These are phyloP conservation scores for Metalampra italica DNA, from an alignment of 2,888 invertebrate species.

Conservation along the genomic window DNA sequence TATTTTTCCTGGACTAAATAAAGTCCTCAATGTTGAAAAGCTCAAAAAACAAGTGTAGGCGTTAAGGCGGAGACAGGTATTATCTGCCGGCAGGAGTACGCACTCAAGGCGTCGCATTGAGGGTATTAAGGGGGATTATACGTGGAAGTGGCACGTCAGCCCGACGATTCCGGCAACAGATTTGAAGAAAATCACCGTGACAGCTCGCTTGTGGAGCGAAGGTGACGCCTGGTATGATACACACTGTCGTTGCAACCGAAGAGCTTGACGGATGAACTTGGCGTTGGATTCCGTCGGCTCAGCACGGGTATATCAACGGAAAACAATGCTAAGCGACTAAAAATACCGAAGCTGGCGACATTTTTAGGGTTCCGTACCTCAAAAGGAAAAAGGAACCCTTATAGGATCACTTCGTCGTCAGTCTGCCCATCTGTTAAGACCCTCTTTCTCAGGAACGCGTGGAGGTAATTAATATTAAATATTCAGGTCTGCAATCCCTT, in stretches of 20 bases:
- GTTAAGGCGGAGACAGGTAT: constrained; percentile 18
- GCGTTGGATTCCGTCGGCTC: no score
- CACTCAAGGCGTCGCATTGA: constrained; percentile 13
- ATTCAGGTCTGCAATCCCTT: no score
- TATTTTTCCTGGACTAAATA: no score
- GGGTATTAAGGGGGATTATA: constrained; percentile 18
- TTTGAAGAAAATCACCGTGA: constrained; percentile 22
- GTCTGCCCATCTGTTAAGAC: no score
- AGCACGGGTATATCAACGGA: no score
- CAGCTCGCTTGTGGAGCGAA: constrained; percentile 18
- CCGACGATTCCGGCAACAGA: constrained; percentile 14
- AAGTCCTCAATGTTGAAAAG: background rate
- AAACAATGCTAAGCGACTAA: no score
- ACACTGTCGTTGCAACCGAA: background rate
- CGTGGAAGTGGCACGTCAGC: constrained; percentile 14
- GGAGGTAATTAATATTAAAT: no score
- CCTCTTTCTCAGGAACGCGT: no score
- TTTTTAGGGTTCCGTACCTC: no score
- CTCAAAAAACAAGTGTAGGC: constrained; percentile 4
- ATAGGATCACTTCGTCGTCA: no score
- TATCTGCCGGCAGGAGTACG: constrained; percentile 19
- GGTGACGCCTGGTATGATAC: constrained; percentile 12
- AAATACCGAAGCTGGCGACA: no score
- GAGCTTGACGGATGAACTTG: background rate
- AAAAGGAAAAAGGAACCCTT: no score